These are phyloP conservation scores for Calameuta idolon DNA, from an alignment of 2,888 invertebrate genomes.

Conservation along the genomic window DNA sequence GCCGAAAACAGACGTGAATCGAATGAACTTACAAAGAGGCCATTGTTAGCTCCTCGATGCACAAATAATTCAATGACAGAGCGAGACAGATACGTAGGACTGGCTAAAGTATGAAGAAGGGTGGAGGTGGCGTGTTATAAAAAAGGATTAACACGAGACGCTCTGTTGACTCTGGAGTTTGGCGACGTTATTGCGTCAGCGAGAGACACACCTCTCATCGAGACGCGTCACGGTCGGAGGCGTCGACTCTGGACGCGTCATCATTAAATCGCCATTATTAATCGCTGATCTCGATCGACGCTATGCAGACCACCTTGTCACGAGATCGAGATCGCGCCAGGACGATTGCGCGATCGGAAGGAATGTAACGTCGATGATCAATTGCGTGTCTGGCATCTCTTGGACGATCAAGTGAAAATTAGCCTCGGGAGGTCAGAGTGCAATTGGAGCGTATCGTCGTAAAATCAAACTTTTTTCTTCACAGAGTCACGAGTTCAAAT, in stretches of 20 bases:
- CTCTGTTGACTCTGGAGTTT: not conserved
- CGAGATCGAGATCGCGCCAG: not conserved
- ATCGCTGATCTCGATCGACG: not conserved
- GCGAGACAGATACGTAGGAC: not conserved
- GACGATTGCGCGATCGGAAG: not conserved
- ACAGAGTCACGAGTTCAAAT: not conserved
- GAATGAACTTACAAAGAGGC: not conserved
- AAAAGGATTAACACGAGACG: not conserved
- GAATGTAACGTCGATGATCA: not conserved
- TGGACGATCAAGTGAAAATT: not conserved
- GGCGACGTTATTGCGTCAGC: not conserved
- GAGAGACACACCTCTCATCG: conserved; percentile 3
- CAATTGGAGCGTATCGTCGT: conserved; percentile 7
- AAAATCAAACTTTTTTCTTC: not conserved
- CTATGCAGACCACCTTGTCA: not conserved
- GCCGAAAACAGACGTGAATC: not conserved
- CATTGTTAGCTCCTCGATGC: not conserved
- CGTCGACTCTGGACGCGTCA: not conserved
- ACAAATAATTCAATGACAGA: not conserved
- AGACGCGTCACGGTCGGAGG: conserved; percentile 1
- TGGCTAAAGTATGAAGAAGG: not conserved
- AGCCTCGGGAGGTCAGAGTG: not conserved
- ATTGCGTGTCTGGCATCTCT: not conserved
- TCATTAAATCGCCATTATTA: conserved; percentile 6
- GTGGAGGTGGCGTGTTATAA: not conserved